Evolutionary conservation across 2,888 invertebrate genomes (phyloP).

Genomic region (Hylaea fasciaria): DNA sequence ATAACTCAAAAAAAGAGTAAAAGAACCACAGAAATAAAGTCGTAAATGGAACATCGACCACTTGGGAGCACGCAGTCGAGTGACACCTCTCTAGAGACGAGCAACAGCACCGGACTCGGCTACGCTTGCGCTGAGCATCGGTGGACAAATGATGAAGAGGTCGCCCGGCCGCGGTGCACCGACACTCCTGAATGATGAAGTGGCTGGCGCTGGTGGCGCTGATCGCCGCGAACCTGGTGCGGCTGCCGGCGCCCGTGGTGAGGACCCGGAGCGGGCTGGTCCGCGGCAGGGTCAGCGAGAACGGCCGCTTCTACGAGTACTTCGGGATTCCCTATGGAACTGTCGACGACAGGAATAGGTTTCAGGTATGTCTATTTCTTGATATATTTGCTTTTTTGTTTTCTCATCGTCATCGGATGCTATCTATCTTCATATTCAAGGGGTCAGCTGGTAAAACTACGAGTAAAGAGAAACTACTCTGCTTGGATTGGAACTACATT

Average conservation of each 20-base stretch:
- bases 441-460: no score
- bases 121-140: neutral
- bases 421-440: neutral
- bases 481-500: no score
- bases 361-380: conserved; percentile 62
- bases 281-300: conserved; percentile 66
- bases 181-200: conserved; percentile 56
- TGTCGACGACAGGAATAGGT: conserved; percentile 67
- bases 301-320: conserved; percentile 69
- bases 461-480: no score
- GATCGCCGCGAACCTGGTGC: conserved; percentile 66
- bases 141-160: conserved; percentile 16
- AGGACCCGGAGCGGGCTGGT: conserved; percentile 61
- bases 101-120: neutral
- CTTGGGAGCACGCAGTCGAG: no score
- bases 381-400: neutral
- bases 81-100: neutral
- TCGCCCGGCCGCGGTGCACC: neutral
- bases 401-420: no score
- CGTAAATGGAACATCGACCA: no score
- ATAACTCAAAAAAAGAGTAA: no score
- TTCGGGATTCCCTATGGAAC: conserved; percentile 75
- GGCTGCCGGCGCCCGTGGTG: conserved; percentile 70
- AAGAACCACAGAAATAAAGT: no score
- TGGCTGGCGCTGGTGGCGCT: conserved; percentile 68